Conservation (phyloP, 2,888 invertebrate genomes). For the Pseudococcus jackbeardsleyi region DNA sequence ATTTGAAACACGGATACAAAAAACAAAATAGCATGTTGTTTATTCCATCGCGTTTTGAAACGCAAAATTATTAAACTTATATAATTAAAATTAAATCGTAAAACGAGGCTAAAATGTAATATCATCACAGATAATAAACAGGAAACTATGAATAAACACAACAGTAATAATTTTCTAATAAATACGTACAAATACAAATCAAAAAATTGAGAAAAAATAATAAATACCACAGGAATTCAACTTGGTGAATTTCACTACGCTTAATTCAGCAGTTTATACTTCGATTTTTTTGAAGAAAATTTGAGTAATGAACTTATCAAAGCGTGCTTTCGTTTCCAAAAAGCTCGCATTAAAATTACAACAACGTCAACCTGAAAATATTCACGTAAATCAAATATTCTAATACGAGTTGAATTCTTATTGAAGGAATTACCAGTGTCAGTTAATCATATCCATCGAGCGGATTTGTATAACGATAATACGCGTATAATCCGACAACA, state of each 20-base stretch:
- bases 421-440: background rate
- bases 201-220: background rate
- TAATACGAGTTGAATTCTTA: background rate
- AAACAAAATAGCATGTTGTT: background rate
- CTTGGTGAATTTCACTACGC: background rate
- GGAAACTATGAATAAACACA: background rate
- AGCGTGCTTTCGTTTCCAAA: conserved; percentile 11
- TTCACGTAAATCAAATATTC: background rate
- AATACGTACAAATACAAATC: background rate
- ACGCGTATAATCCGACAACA: conserved; percentile 55
- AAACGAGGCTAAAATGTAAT: conserved; percentile 34
- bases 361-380: conserved; percentile 19
- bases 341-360: background rate
- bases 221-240: background rate
- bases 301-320: background rate
- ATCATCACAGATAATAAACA: conserved; percentile 45
- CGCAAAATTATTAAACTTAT: background rate
- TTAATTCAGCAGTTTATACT: background rate
- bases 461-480: conserved; percentile 43
- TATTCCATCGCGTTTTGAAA: background rate
- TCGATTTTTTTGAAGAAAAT: background rate
- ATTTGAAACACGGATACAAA: background rate
- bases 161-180: background rate
- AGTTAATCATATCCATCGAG: conserved; percentile 19
- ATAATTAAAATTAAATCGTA: background rate